Percentiles rank a stretch among this genome's conserved stretches.
These are phyloP conservation scores for Lacerta viridis DNA, from an alignment of 2,797 vertebrate genomes.

Conservation along the genomic window DNA sequence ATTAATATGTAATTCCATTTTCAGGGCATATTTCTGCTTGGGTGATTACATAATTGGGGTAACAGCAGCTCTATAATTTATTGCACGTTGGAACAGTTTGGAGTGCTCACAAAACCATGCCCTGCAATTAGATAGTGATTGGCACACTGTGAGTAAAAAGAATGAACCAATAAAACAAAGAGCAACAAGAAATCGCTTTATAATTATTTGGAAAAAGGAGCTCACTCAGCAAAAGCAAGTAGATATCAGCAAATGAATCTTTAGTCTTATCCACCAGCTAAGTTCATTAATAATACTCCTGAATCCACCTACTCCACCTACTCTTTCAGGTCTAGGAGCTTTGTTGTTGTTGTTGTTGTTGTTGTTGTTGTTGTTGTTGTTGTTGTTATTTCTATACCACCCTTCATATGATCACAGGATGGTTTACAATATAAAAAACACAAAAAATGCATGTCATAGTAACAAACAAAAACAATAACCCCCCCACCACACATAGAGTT, in stretches of 20 bases:
- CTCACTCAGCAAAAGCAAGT: constrained; percentile 49
- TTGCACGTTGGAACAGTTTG: not conserved
- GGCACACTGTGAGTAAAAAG: constrained; percentile 62
- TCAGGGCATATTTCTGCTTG: constrained; percentile 58
- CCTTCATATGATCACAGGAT: too few relatives aligned
- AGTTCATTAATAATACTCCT: not conserved
- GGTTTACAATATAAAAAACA: too few relatives aligned
- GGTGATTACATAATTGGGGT: constrained; percentile 18
- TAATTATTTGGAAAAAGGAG: constrained; percentile 54
- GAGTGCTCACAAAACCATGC: constrained; percentile 45
- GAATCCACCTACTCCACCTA: not conserved
- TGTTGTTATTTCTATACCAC: not conserved
- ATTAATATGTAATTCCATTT: constrained; percentile 59
- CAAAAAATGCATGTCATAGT: too few relatives aligned
- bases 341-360: not conserved
- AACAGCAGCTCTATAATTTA: constrained; percentile 29
- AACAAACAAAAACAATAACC: too few relatives aligned
- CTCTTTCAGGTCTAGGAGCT: too few relatives aligned
- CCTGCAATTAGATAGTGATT: constrained; percentile 48
- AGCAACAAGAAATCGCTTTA: constrained; percentile 55
- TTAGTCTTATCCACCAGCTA: not conserved
- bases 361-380: not conserved
- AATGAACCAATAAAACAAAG: constrained; percentile 50
- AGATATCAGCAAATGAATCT: constrained; percentile 49
- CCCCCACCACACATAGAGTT: too few relatives aligned